Percentiles rank a stretch among this genome's conserved stretches.
Conservation (phyloP, 1,140 invertebrate species). For the Sycophila sp. region DNA sequence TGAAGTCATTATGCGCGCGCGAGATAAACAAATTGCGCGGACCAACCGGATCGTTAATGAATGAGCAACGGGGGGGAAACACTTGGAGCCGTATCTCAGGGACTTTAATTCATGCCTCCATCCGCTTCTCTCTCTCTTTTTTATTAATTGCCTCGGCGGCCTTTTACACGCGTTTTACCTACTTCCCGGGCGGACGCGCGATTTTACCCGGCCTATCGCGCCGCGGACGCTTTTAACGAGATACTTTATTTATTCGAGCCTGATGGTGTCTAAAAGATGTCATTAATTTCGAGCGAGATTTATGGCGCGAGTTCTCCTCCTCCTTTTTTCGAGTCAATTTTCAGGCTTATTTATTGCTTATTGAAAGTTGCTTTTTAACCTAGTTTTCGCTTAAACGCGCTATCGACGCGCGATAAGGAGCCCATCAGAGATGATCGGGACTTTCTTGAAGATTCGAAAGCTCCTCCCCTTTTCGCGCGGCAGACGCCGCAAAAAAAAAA, state of each 20-base stretch:
- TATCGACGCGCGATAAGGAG: no score
- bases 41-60: not conserved
- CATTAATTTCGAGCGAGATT: not conserved
- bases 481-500: no score
- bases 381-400: no score
- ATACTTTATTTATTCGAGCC: not conserved
- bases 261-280: not conserved
- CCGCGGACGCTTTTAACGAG: not conserved
- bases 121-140: not conserved
- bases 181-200: not conserved
- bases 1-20: conserved; percentile 5
- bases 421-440: no score
- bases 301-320: no score
- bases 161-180: not conserved
- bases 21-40: conserved; percentile 11
- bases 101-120: not conserved
- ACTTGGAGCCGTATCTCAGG: not conserved
- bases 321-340: no score
- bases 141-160: not conserved
- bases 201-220: no score
- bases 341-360: not conserved
- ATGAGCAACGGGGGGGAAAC: not conserved
- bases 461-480: no score
- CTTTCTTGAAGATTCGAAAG: no score
- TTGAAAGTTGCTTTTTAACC: no score